phyloP scores from a whole-genome alignment of 2,888 invertebrate genomes.

The Watsonalla cultraria region DNA sequence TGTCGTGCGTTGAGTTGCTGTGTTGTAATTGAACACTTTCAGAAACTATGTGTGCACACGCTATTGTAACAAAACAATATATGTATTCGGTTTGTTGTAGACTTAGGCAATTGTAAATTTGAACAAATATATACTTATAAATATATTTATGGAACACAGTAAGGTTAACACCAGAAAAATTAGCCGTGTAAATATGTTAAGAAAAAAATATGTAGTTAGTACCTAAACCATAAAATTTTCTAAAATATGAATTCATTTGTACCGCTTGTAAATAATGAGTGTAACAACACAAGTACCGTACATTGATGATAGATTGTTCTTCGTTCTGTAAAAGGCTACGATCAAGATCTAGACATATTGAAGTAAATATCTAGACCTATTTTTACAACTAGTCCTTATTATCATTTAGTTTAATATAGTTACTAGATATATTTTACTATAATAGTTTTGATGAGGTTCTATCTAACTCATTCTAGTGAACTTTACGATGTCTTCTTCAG shows the following conservation, averaged over 20 bases:
- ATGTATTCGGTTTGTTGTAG: slow-evolving; percentile 65
- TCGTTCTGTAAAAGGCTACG: slow-evolving; percentile 22
- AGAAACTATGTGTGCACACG: slow-evolving; percentile 52
- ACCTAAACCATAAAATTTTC: slow-evolving; percentile 53
- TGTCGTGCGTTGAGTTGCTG: slow-evolving; percentile 43
- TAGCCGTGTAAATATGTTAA: slow-evolving; percentile 74
- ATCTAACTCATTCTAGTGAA: slow-evolving; percentile 54
- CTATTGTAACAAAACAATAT: slow-evolving; percentile 58
- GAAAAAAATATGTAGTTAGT: slow-evolving; percentile 37
- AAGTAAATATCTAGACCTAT: slow-evolving; percentile 60
- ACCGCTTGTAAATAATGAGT: slow-evolving; percentile 63
- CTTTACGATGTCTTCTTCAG: slow-evolving; percentile 67
- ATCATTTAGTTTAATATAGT: slow-evolving; percentile 62
- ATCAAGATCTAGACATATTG: slow-evolving; percentile 28
- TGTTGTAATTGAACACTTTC: slow-evolving; percentile 46
- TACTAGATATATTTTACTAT: slow-evolving; percentile 61
- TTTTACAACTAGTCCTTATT: slow-evolving; percentile 74
- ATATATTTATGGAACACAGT: slow-evolving; percentile 77
- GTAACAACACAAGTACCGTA: slow-evolving; percentile 20
- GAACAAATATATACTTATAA: slow-evolving; percentile 59
- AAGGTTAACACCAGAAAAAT: slow-evolving; percentile 76
- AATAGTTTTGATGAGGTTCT: slow-evolving; percentile 49
- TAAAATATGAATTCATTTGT: slow-evolving; percentile 52
- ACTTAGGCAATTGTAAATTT: slow-evolving; percentile 69
- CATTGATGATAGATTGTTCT: slow-evolving; percentile 27